Percentiles rank a stretch among this genome's conserved stretches.
These are phyloP conservation scores for Gadus chalcogrammus DNA, from an alignment of 2,113 vertebrate species.

Conservation along the genomic window DNA sequence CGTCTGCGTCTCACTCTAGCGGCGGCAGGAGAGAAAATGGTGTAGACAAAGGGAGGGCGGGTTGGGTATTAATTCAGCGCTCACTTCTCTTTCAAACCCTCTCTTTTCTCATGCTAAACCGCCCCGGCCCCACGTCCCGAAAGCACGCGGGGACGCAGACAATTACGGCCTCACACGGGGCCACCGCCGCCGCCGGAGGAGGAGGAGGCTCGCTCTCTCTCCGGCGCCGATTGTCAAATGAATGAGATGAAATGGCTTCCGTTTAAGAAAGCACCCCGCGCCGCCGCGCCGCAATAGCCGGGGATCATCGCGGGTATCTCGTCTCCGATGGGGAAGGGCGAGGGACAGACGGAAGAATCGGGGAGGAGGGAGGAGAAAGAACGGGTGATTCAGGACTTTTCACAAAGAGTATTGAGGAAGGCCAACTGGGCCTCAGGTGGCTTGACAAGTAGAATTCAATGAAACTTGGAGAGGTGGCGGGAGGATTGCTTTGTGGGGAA, in stretches of 20 bases:
- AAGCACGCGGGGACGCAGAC: slow-evolving; percentile 59
- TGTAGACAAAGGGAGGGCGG: slow-evolving; percentile 59
- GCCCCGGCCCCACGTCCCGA: slow-evolving; percentile 19
- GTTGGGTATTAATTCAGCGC: slow-evolving; percentile 61
- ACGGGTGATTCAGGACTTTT: slow-evolving; percentile 54
- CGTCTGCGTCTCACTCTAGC: slow-evolving; percentile 41
- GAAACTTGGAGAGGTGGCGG: slow-evolving; percentile 28
- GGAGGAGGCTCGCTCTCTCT: slow-evolving; percentile 45
- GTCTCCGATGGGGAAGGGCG: slow-evolving; percentile 58
- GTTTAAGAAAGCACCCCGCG: slow-evolving; percentile 58
- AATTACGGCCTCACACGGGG: slow-evolving; percentile 66
- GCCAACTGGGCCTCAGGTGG: slow-evolving; percentile 36
- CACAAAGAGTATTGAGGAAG: slow-evolving; percentile 62
- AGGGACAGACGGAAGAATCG: slow-evolving; percentile 46
- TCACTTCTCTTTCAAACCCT: slow-evolving; percentile 46
- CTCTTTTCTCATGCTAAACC: slow-evolving; percentile 75
- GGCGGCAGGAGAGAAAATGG: slow-evolving; percentile 55
- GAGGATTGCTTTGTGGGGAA: neutral
- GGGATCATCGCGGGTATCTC: slow-evolving; percentile 66
- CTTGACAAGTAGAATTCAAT: slow-evolving; percentile 52
- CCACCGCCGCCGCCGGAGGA: slow-evolving; percentile 13
- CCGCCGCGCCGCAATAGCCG: slow-evolving; percentile 28
- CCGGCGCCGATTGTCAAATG: slow-evolving; percentile 73
- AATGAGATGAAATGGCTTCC: slow-evolving; percentile 66
- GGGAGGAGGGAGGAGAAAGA: slow-evolving; percentile 41